These are phyloP conservation scores for Drosophila orosa DNA, from an alignment of 1,140 invertebrate species.

Conservation along the genomic window DNA sequence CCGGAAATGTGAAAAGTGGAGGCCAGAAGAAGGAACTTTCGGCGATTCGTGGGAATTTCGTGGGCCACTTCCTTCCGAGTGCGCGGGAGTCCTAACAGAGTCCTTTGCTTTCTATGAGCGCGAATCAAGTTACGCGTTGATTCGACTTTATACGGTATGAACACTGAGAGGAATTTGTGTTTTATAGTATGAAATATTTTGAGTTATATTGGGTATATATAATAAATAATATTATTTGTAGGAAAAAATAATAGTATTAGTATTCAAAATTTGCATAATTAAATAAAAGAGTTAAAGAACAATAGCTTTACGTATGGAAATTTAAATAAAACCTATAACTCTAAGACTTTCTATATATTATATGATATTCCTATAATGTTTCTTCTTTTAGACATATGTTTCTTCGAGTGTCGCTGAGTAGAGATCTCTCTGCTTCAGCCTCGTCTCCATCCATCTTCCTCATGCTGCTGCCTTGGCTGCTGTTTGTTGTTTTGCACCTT, in stretches of 20 bases:
- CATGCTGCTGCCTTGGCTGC: constrained; percentile 49
- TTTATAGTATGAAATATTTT: background rate
- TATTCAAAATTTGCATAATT: background rate
- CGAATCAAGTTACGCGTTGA: constrained; percentile 76
- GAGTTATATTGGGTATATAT: background rate
- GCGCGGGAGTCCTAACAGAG: constrained; percentile 29
- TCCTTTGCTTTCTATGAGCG: constrained; percentile 61
- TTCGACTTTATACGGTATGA: constrained; percentile 14
- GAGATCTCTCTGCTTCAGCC: background rate
- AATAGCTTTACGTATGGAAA: background rate
- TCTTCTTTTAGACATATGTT: background rate
- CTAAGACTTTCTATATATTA: background rate
- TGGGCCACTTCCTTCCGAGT: constrained; percentile 66
- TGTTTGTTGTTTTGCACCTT: constrained; percentile 72
- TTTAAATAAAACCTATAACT: background rate
- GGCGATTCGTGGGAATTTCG: constrained; percentile 72
- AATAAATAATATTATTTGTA: background rate
- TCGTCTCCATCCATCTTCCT: constrained; percentile 62
- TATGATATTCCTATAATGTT: background rate
- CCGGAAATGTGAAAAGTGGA: constrained; percentile 50
- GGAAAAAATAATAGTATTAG: background rate
- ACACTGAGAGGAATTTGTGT: background rate
- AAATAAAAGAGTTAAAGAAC: background rate
- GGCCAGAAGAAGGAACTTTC: constrained; percentile 23
- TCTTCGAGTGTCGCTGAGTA: background rate